phyloP scores from a whole-genome alignment of 2,113 vertebrate genomes.

The Anoplopoma fimbria region DNA sequence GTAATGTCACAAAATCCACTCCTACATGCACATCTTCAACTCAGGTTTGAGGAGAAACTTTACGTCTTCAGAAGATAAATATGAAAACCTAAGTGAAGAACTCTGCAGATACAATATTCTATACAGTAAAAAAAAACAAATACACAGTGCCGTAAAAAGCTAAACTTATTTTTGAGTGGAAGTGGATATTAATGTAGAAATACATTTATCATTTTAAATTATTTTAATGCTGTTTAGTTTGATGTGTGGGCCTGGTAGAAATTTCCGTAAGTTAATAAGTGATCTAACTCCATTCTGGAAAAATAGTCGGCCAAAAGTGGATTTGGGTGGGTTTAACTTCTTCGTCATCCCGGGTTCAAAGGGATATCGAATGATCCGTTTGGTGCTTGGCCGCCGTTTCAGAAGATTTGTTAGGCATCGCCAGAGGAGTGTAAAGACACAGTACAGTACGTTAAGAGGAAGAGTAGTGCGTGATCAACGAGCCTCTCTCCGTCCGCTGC shows the following conservation, averaged over 20 bases:
- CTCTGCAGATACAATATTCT: background rate
- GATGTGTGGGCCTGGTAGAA: background rate
- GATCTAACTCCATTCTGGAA: background rate
- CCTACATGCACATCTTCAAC: background rate
- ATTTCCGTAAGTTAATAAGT: background rate
- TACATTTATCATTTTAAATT: background rate
- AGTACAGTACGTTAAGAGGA: conserved; percentile 35
- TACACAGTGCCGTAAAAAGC: background rate
- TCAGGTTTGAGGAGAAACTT: background rate
- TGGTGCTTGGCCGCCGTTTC: background rate
- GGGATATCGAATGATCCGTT: background rate
- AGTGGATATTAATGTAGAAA: background rate
- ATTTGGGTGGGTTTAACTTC: background rate
- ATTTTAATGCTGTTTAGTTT: background rate
- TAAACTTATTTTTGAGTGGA: background rate
- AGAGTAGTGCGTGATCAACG: conserved; percentile 32
- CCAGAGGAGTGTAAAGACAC: background rate
- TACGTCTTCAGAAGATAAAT: background rate
- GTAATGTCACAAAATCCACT: background rate
- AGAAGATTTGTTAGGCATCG: conserved; percentile 16
- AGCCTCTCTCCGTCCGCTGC: conserved; percentile 30
- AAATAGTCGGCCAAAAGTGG: background rate
- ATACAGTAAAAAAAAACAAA: background rate
- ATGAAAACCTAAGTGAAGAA: background rate
- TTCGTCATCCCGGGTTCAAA: background rate